Conservation (phyloP, 2,888 invertebrate genomes). For the Aethes cnicana region DNA sequence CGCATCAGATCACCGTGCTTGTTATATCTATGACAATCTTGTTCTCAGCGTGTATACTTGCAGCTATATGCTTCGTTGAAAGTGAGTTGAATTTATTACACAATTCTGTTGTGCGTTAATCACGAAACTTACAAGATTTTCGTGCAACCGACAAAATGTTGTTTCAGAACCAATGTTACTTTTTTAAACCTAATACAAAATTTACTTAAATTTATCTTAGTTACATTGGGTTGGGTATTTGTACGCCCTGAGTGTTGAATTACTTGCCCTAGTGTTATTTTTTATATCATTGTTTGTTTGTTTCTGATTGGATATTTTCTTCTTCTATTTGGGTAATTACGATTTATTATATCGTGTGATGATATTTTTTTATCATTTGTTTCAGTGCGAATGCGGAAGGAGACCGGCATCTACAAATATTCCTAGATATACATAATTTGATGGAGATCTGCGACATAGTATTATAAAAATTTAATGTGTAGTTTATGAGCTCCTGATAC, state of each 20-base stretch:
- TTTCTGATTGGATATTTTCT: too few relatives aligned
- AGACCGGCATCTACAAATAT: constrained; percentile 77
- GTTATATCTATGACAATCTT: constrained; percentile 92
- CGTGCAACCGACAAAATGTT: background rate
- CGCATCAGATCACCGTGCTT: constrained; percentile 90
- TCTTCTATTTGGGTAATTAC: too few relatives aligned
- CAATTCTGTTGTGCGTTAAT: constrained; percentile 4
- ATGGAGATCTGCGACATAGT: constrained; percentile 9
- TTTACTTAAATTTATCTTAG: too few relatives aligned
- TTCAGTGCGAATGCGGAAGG: constrained; percentile 79
- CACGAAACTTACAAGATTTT: constrained; percentile 3
- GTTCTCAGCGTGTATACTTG: constrained; percentile 90
- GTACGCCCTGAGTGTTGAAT: too few relatives aligned
- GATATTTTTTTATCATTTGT: constrained; percentile 42
- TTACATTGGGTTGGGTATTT: too few relatives aligned
- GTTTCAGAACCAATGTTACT: constrained; percentile 5
- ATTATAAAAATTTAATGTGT: constrained; percentile 23
- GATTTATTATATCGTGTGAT: background rate
- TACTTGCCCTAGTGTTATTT: too few relatives aligned
- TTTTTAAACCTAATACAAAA: too few relatives aligned
- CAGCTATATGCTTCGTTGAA: constrained; percentile 91
- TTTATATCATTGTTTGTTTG: too few relatives aligned
- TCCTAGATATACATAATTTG: too few relatives aligned
- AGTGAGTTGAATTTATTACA: constrained; percentile 83
- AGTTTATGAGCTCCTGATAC: too few relatives aligned